A percentile compares a stretch with the other conserved stretches of the same genome.
These are phyloP conservation scores for Andrena marginata DNA, from an alignment of 2,888 invertebrate genomes.

Conservation along the genomic window DNA sequence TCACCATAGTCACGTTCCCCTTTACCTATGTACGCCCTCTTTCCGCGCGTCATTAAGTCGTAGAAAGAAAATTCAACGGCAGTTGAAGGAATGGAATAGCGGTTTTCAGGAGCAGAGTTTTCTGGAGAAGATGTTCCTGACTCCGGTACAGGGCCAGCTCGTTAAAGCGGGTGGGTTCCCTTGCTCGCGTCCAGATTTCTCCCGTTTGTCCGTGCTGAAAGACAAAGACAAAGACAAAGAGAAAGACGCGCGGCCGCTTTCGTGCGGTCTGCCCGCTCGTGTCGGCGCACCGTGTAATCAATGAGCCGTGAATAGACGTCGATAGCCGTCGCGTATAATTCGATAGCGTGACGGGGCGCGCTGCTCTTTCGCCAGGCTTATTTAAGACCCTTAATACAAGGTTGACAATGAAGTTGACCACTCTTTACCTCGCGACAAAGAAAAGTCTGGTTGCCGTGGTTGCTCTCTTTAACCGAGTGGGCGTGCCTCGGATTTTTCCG, in stretches of 20 bases:
- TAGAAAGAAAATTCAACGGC: background rate
- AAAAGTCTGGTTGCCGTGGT: background rate
- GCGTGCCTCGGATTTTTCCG: no score
- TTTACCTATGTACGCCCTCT: background rate
- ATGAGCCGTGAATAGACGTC: conserved; percentile 63
- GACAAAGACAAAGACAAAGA: no score
- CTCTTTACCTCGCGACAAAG: background rate
- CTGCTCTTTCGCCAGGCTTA: background rate
- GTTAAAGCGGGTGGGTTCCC: background rate
- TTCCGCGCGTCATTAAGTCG: background rate
- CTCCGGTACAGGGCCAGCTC: background rate
- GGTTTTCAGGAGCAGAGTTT: background rate
- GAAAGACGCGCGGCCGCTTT: conserved; percentile 26
- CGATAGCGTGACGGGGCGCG: conserved; percentile 25
- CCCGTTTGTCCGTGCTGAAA: conserved; percentile 20
- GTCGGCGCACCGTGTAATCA: conserved; percentile 40
- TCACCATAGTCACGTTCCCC: background rate
- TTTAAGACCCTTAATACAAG: background rate
- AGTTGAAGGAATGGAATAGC: no score
- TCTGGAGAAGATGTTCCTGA: background rate
- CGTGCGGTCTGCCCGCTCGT: conserved; percentile 12
- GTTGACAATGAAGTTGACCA: conserved; percentile 1
- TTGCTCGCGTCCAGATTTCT: conserved; percentile 4
- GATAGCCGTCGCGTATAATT: conserved; percentile 28
- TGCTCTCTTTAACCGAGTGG: background rate